Percentiles rank a stretch among this genome's conserved stretches.
phyloP scores from a whole-genome alignment of 2,113 vertebrate species.

The Antigone vipio region DNA sequence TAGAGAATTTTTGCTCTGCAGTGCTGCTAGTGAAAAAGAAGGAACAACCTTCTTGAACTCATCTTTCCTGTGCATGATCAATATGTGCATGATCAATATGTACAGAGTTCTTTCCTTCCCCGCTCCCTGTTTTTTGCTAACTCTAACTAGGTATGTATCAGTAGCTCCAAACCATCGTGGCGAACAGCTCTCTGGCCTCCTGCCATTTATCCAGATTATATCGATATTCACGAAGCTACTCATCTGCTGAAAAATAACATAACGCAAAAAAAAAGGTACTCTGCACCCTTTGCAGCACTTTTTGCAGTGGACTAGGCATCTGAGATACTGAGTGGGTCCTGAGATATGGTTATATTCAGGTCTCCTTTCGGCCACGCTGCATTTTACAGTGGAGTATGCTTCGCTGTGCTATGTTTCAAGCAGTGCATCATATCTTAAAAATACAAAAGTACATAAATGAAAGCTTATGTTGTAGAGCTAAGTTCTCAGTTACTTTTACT shows the following conservation, averaged over 20 bases:
- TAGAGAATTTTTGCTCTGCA: neutral
- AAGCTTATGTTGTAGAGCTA: neutral
- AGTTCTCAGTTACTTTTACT: neutral
- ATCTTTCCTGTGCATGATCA: neutral
- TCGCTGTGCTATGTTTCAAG: neutral
- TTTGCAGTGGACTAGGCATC: neutral
- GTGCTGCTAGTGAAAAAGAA: neutral
- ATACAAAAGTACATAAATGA: neutral
- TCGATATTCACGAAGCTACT: neutral
- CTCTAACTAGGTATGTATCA: neutral
- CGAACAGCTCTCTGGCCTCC: neutral
- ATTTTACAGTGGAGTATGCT: neutral
- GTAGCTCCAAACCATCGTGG: neutral
- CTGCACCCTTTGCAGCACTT: neutral
- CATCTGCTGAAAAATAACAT: neutral
- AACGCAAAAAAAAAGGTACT: neutral
- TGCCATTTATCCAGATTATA: neutral
- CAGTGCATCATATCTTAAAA: neutral
- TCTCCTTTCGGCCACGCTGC: neutral
- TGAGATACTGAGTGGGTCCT: neutral
- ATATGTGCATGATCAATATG: fast-evolving
- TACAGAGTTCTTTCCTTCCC: neutral
- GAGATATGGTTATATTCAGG: neutral
- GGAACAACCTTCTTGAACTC: neutral
- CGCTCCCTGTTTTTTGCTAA: neutral